These are phyloP conservation scores for Heliangelus exortis DNA, from an alignment of 2,797 vertebrate genomes.

Conservation along the genomic window DNA sequence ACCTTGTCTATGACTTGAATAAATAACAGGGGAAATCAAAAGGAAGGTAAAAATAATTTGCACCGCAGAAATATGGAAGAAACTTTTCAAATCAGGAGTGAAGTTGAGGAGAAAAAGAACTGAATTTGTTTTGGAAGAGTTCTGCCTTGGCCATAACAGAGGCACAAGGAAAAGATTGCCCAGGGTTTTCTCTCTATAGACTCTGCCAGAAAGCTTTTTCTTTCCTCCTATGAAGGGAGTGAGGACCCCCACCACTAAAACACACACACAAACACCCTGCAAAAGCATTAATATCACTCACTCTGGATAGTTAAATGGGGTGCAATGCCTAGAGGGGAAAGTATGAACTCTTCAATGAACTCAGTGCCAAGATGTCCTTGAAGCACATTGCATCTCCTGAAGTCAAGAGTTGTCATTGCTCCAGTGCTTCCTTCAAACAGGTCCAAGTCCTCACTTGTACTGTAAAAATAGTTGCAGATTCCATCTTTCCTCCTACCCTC, in stretches of 20 bases:
- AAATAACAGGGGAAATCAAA: too few relatives aligned
- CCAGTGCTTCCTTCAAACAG: too few relatives aligned
- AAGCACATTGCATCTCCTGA: accelerated
- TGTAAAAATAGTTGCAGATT: not conserved
- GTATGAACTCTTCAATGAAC: accelerated
- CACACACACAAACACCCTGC: not conserved
- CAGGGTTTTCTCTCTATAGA: too few relatives aligned
- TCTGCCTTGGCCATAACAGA: not conserved
- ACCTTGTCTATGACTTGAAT: not conserved
- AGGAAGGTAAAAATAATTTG: too few relatives aligned
- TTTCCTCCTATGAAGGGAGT: not conserved
- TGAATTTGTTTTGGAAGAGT: not conserved
- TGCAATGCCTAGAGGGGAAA: not conserved
- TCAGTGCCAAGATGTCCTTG: too few relatives aligned
- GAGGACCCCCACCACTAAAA: not conserved
- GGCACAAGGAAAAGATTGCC: accelerated
- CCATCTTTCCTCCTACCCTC: not conserved
- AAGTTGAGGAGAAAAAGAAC: not conserved
- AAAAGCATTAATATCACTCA: accelerated
- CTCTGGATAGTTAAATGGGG: not conserved
- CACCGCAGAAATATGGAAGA: not conserved
- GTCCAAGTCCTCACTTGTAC: too few relatives aligned
- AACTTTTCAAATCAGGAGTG: not conserved
- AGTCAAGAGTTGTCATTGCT: not conserved
- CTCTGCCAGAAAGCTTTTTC: not conserved